Conservation (phyloP, 2,888 invertebrate species). For the Synanthedon formicaeformis region DNA sequence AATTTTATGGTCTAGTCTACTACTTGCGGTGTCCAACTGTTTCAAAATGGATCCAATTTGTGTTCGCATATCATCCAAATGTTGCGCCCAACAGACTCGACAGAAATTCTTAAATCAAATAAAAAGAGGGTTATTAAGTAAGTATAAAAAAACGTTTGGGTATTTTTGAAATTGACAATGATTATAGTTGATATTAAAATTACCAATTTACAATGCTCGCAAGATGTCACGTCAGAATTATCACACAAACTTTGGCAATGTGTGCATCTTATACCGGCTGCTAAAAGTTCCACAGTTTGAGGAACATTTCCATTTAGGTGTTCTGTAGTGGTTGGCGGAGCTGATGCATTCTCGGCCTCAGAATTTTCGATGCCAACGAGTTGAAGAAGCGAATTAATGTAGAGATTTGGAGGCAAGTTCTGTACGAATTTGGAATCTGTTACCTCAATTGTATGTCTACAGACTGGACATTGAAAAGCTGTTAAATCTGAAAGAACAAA, state of each 20-base stretch:
- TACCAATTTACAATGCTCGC: constrained; percentile 74
- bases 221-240: constrained; percentile 35
- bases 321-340: constrained; percentile 13
- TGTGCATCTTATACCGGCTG: constrained; percentile 37
- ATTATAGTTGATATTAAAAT: constrained; percentile 1
- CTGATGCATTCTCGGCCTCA: constrained; percentile 26
- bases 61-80: constrained; percentile 69
- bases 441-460: constrained; percentile 58
- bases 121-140: too few relatives aligned
- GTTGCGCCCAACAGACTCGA: constrained; percentile 70
- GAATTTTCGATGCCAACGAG: constrained; percentile 42
- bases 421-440: constrained; percentile 63
- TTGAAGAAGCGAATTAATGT: constrained; percentile 73
- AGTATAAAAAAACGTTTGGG: background rate
- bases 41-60: constrained; percentile 67
- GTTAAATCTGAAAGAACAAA: constrained; percentile 32
- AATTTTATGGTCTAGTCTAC: constrained; percentile 64
- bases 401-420: constrained; percentile 75
- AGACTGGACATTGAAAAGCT: constrained; percentile 70
- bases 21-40: constrained; percentile 66
- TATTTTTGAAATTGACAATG: background rate
- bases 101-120: constrained; percentile 64
- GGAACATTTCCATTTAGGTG: constrained; percentile 5
- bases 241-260: constrained; percentile 50
- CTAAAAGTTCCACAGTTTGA: constrained; percentile 42